A percentile compares a stretch with the other conserved stretches of the same genome.
Conservation (phyloP, 2,113 vertebrate genomes). For the Oreochromis niloticus region DNA sequence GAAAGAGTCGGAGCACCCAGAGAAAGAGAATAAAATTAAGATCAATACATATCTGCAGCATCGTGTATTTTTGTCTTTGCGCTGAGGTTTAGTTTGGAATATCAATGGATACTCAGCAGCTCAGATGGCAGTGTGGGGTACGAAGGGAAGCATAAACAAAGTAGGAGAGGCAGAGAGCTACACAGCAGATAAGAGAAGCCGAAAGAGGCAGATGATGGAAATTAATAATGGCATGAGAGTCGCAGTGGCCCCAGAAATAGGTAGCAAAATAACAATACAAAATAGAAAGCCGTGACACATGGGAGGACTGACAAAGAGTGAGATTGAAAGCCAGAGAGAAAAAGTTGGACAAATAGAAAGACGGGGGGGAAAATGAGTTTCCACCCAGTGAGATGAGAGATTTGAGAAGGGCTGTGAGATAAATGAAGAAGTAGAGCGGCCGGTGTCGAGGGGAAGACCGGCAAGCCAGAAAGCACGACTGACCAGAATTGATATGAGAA, state of each 20-base stretch:
- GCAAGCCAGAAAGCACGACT: not conserved
- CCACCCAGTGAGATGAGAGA: not conserved
- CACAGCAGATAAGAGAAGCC: not conserved
- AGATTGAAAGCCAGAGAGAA: constrained; percentile 13
- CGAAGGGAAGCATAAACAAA: not conserved
- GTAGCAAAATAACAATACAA: not conserved
- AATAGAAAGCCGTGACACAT: not conserved
- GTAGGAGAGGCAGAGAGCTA: not conserved
- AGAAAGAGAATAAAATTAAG: constrained; percentile 19
- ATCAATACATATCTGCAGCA: constrained; percentile 43
- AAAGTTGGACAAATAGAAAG: constrained; percentile 5
- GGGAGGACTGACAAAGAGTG: not conserved
- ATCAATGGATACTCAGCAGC: constrained; percentile 25
- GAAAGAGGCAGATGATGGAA: constrained; percentile 5
- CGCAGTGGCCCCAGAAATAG: not conserved
- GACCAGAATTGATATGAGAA: constrained; percentile 4
- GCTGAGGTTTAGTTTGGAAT: constrained; percentile 34
- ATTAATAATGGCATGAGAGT: constrained; percentile 12
- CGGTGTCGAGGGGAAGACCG: not conserved
- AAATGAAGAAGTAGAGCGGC: constrained; percentile 28
- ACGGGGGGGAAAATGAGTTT: not conserved
- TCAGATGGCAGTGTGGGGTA: not conserved
- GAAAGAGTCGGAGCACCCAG: not conserved
- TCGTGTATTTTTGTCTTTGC: constrained; percentile 35
- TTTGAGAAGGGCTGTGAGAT: constrained; percentile 19